phyloP scores from a whole-genome alignment of 2,888 invertebrate species.

The Uloborus plumipes region DNA sequence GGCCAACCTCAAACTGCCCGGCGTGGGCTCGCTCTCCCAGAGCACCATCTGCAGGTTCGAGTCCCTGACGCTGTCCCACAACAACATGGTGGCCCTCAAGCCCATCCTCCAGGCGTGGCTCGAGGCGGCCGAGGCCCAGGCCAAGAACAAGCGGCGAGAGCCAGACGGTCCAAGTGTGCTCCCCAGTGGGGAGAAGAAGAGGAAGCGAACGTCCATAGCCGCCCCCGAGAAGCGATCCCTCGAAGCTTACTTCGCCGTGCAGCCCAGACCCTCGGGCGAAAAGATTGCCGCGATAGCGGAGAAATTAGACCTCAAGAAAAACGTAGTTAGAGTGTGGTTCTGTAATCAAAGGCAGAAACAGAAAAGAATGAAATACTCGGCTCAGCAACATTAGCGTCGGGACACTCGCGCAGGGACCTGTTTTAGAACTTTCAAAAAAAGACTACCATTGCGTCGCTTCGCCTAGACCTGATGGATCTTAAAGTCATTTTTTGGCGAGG shows the following conservation, averaged over 20 bases:
- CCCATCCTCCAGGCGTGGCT: conserved; percentile 99
- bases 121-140: conserved; percentile 96
- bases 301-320: conserved; percentile 99
- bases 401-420: conserved; percentile 14
- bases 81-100: conserved; percentile 99
- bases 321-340: conserved; percentile 99
- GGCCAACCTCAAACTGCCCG: conserved; percentile 97
- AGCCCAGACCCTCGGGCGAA: conserved; percentile 99
- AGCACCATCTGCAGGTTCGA: conserved; percentile 98
- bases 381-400: conserved; percentile 70
- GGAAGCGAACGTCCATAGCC: conserved; percentile 98
- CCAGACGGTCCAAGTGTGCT: conserved; percentile 86
- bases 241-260: conserved; percentile 98
- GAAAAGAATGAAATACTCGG: conserved; percentile 93
- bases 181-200: conserved; percentile 92
- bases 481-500: conserved; percentile 20
- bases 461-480: conserved; percentile 26
- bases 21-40: conserved; percentile 98
- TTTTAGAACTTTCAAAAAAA: conserved; percentile 24
- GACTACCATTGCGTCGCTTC: conserved; percentile 15
- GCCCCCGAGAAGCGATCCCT: conserved; percentile 96
- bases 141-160: conserved; percentile 73
- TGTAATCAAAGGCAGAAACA: conserved; percentile 99
- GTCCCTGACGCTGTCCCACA: conserved; percentile 97
- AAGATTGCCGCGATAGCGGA: conserved; percentile 99